phyloP scores from a whole-genome alignment of 2,888 invertebrate species.

The Corbicula japonica region DNA sequence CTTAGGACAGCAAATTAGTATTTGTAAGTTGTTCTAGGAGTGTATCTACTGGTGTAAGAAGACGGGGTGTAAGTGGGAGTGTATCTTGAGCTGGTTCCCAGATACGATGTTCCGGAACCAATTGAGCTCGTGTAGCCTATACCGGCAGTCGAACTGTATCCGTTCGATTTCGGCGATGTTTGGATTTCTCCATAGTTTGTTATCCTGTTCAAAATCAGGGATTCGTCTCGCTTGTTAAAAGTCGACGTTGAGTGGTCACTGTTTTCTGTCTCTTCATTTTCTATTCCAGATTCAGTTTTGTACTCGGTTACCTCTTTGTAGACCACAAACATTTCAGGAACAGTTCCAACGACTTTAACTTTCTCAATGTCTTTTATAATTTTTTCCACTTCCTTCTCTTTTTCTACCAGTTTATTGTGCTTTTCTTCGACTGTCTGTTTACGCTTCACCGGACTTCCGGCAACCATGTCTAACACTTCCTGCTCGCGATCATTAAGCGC shows the following conservation, averaged over 20 bases:
- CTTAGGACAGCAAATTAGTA: slow-evolving; percentile 31
- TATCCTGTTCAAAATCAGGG: slow-evolving; percentile 68
- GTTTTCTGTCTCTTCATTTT: slow-evolving; percentile 72
- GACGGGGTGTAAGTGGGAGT: slow-evolving; percentile 13
- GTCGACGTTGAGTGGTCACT: slow-evolving; percentile 70
- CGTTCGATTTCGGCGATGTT: slow-evolving; percentile 22
- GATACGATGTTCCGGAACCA: slow-evolving; percentile 10
- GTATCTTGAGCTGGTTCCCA: slow-evolving; percentile 1
- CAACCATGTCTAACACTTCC: slow-evolving; percentile 73
- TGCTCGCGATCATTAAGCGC: slow-evolving; percentile 76
- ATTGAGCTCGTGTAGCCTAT: slow-evolving; percentile 8
- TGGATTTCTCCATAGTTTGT: slow-evolving; percentile 78
- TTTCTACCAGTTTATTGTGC: slow-evolving; percentile 60
- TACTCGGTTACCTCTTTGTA: slow-evolving; percentile 73
- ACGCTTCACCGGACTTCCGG: slow-evolving; percentile 69
- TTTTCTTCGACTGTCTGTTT: slow-evolving; percentile 71
- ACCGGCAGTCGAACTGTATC: slow-evolving; percentile 14
- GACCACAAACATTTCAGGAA: slow-evolving; percentile 76
- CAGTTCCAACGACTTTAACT: slow-evolving; percentile 69
- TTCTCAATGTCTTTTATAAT: slow-evolving; percentile 64
- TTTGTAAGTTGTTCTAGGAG: slow-evolving; percentile 40
- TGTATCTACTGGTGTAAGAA: slow-evolving; percentile 39
- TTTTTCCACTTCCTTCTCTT: slow-evolving; percentile 58
- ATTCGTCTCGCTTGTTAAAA: slow-evolving; percentile 74
- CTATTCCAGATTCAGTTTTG: slow-evolving; percentile 68